Evolutionary conservation across 2,113 vertebrate species (phyloP).

Genomic region (Hyla sarda): DNA sequence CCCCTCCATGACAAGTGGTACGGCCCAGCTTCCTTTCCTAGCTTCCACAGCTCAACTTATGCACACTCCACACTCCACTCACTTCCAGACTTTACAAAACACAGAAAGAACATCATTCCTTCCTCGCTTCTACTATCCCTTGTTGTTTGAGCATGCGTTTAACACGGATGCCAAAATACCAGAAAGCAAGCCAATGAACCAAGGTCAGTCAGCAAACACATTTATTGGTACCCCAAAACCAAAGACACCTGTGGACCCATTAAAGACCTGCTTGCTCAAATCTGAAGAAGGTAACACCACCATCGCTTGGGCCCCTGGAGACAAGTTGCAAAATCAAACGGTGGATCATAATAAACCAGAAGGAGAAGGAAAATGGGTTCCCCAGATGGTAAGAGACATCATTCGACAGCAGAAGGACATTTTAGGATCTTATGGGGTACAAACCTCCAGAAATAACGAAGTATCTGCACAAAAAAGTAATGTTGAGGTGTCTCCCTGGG

Average conservation of each 20-base stretch:
- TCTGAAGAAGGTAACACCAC: slow-evolving; percentile 75
- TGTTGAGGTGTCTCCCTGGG: slow-evolving; percentile 9
- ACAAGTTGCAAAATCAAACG: slow-evolving; percentile 66
- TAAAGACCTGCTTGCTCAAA: slow-evolving; percentile 81
- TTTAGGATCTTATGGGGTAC: slow-evolving; percentile 36
- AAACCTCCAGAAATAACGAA: slow-evolving; percentile 18
- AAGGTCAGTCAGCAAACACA: slow-evolving; percentile 65
- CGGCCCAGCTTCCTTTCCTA: slow-evolving; percentile 85
- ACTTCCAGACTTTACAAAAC: slow-evolving; percentile 72
- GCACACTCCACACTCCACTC: slow-evolving; percentile 73
- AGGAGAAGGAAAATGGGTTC: slow-evolving; percentile 32
- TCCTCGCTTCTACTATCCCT: slow-evolving; percentile 89
- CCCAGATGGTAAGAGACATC: slow-evolving; percentile 31
- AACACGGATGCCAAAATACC: slow-evolving; percentile 68
- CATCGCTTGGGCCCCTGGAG: slow-evolving; percentile 63
- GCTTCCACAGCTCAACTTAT: slow-evolving; percentile 84
- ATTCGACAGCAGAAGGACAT: slow-evolving; percentile 56
- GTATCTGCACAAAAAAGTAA: slow-evolving; percentile 10
- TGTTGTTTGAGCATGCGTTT: slow-evolving; percentile 86
- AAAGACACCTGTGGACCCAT: slow-evolving; percentile 68
- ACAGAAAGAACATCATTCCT: slow-evolving; percentile 77
- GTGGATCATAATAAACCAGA: slow-evolving; percentile 51
- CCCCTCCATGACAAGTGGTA: slow-evolving; percentile 74
- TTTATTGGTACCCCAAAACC: slow-evolving; percentile 60
- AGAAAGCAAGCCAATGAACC: slow-evolving; percentile 69